These are phyloP conservation scores for Linurgus olivaceus DNA, from an alignment of 2,797 vertebrate genomes.

Conservation along the genomic window DNA sequence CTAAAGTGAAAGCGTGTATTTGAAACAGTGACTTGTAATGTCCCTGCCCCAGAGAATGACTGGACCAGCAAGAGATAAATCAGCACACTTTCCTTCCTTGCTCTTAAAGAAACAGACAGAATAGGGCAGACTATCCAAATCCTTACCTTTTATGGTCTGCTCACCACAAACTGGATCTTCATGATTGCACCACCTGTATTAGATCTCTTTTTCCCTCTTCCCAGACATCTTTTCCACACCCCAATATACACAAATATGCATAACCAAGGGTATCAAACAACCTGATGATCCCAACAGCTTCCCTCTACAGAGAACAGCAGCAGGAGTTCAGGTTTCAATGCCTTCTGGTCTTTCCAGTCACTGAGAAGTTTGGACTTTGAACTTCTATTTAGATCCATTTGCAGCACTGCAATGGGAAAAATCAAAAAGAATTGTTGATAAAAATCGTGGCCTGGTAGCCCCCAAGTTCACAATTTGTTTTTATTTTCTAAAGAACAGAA, in stretches of 20 bases:
- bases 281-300: not conserved
- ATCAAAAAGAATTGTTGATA: not conserved
- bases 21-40: constrained; percentile 18
- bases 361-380: not conserved
- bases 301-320: not conserved
- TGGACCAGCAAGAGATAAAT: not conserved
- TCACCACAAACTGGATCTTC: not conserved
- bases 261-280: not conserved
- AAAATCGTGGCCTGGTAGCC: not conserved
- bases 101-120: not conserved
- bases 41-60: not conserved
- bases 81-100: not conserved
- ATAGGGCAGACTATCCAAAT: not conserved
- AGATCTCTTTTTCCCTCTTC: not conserved
- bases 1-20: constrained; percentile 17
- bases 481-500: not conserved
- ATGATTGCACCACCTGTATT: not conserved
- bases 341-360: not conserved
- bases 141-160: not conserved
- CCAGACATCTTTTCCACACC: not conserved
- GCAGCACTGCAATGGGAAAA: not conserved
- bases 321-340: not conserved
- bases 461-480: not conserved
- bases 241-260: not conserved
- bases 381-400: not conserved